A percentile compares a stretch with the other conserved stretches of the same genome.
Conservation (phyloP, 2,797 vertebrate species). For the Periparus ater region DNA sequence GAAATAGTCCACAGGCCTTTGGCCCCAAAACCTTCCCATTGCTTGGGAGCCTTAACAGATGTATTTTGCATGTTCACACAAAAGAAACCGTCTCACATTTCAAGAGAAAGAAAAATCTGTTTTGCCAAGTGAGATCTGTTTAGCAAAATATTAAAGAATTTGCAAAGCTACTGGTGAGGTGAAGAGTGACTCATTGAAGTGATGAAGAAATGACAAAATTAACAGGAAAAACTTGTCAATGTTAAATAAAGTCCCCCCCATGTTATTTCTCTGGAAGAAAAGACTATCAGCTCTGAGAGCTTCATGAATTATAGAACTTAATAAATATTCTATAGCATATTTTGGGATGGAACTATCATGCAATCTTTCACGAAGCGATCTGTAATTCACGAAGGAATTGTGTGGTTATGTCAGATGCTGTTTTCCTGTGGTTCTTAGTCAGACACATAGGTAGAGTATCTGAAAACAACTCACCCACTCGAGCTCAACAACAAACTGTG, state of each 20-base stretch:
- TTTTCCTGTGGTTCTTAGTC: not conserved
- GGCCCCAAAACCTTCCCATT: not conserved
- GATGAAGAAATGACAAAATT: not conserved
- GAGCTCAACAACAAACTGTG: not conserved
- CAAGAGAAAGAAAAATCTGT: not conserved
- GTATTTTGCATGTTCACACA: not conserved
- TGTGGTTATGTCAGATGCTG: not conserved
- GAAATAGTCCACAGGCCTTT: not conserved
- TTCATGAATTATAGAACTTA: not conserved
- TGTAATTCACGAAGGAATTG: not conserved
- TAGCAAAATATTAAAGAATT: not conserved
- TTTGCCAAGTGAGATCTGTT: not conserved
- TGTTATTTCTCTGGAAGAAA: not conserved
- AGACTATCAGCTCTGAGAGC: not conserved
- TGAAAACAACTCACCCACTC: not conserved
- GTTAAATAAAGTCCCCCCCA: not conserved
- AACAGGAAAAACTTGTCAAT: not conserved
- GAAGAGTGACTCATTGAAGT: not conserved
- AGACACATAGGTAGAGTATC: not conserved
- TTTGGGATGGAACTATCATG: not conserved
- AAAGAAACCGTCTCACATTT: not conserved
- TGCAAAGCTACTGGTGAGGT: not conserved
- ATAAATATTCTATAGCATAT: not conserved
- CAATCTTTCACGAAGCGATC: not conserved
- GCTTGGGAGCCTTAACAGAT: not conserved